These are phyloP conservation scores for Eupithecia inturbata DNA, from an alignment of 2,888 invertebrate species.

Conservation along the genomic window DNA sequence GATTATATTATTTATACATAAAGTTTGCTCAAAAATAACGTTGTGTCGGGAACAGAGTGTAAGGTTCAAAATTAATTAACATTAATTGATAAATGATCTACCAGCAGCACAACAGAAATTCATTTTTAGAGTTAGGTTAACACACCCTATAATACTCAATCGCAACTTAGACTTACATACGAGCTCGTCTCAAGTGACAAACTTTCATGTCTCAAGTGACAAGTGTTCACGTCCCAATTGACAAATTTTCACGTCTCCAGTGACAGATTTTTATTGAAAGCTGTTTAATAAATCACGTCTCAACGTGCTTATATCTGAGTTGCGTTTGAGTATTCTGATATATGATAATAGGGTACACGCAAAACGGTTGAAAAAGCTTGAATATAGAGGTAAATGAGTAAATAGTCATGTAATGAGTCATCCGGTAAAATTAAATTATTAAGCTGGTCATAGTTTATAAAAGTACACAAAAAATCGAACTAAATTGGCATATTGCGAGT, in stretches of 20 bases:
- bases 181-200: no score
- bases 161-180: no score
- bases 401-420: no score
- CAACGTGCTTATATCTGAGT: no score
- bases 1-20: conserved; percentile 37
- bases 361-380: neutral
- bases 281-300: no score
- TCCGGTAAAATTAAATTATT: neutral
- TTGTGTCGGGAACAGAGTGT: conserved; percentile 40
- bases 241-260: no score
- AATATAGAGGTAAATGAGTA: no score
- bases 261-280: no score
- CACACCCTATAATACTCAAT: neutral
- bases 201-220: no score
- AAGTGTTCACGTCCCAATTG: no score
- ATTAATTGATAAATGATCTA: conserved; percentile 7
- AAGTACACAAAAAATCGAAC: neutral
- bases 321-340: neutral
- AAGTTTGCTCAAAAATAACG: conserved; percentile 45
- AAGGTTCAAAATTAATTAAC: conserved; percentile 30
- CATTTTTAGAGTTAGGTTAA: neutral
- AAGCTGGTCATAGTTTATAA: neutral
- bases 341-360: neutral
- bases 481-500: neutral
- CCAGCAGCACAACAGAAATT: conserved; percentile 23